Evolutionary conservation across 2,888 invertebrate genomes (phyloP), one percentile per base, ranked within the genome.

Genomic region (Euspilapteryx auroguttella): DNA sequence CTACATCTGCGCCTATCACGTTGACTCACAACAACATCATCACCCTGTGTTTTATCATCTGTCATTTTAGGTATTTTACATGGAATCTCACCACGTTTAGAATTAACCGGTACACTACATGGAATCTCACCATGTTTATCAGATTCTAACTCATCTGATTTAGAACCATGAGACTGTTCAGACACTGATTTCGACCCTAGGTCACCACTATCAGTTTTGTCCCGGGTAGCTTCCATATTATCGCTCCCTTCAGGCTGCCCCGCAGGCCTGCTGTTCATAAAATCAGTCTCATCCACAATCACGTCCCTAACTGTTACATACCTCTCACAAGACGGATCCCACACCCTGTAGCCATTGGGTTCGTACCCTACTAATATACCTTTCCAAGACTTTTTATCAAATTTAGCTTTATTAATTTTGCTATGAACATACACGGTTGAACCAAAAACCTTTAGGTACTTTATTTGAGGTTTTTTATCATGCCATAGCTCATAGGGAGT

Each of bases 401-500:
- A 46, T 38, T 51, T 50, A 4, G 31, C 31, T 32, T 42, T 40
- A 34, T 35, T 35, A 14, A 32, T 37, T 46, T 52, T 52, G 37
- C 45, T 41, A 39, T 47, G 45, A n/a, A 47, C 34, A 35, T 42
- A 52, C 17, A 40, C 45, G 12, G 46, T 55, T n/a, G n/a, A n/a
- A n/a, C n/a, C n/a, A n/a, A n/a, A n/a, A n/a, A n/a, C n/a, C n/a
- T n/a, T n/a, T n/a, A 54, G 36, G 39, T 43, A 32, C 34, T 47
- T 41, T 30, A 49, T 25, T 35, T 36, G 22, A 21, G 55, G 50
- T 34, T 47, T 56, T 39, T 40, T 49, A 35, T 30, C 36, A 39
- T 50, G 41, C 52, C 54, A 56, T 37, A 51, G 32, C 37, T 55
- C 53, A 39, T 36, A 57, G 37, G 55, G 55, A 37, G 55, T 55